Conservation (phyloP, 1,140 invertebrate species). For the Gonatopus flavifemur region DNA sequence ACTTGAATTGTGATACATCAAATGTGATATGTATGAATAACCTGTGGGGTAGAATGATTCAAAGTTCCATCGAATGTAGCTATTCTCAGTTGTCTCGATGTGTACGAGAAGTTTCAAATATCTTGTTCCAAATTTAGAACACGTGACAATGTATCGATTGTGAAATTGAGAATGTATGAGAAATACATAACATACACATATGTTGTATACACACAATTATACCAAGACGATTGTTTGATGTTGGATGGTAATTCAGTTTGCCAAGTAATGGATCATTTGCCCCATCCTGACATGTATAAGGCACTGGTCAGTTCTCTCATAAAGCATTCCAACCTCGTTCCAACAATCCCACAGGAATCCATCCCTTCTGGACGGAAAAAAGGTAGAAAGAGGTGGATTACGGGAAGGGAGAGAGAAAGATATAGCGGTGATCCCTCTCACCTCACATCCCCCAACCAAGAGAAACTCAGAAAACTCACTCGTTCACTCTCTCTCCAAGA, state of each 20-base stretch:
- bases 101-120: too few relatives aligned
- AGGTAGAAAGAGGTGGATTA: not conserved
- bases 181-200: too few relatives aligned
- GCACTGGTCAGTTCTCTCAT: conserved; percentile 47
- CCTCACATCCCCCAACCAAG: not conserved
- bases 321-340: conserved; percentile 53
- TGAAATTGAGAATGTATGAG: too few relatives aligned
- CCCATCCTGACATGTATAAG: conserved; percentile 38
- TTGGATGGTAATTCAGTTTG: conserved; percentile 41
- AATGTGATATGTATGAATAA: too few relatives aligned
- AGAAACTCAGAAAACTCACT: too few relatives aligned
- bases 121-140: too few relatives aligned
- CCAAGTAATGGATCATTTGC: conserved; percentile 48
- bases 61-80: too few relatives aligned
- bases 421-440: not conserved
- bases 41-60: too few relatives aligned
- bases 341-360: conserved; percentile 50
- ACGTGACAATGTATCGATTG: too few relatives aligned
- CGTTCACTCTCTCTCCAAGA: conserved; percentile 19
- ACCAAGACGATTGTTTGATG: conserved; percentile 26
- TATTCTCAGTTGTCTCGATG: too few relatives aligned
- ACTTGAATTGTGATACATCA: too few relatives aligned
- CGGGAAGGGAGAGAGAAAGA: not conserved
- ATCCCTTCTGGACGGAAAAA: conserved; percentile 21
- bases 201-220: too few relatives aligned